A percentile compares a stretch with the other conserved stretches of the same genome.
Conservation (phyloP, 2,888 invertebrate genomes). For the Blera fallax region DNA sequence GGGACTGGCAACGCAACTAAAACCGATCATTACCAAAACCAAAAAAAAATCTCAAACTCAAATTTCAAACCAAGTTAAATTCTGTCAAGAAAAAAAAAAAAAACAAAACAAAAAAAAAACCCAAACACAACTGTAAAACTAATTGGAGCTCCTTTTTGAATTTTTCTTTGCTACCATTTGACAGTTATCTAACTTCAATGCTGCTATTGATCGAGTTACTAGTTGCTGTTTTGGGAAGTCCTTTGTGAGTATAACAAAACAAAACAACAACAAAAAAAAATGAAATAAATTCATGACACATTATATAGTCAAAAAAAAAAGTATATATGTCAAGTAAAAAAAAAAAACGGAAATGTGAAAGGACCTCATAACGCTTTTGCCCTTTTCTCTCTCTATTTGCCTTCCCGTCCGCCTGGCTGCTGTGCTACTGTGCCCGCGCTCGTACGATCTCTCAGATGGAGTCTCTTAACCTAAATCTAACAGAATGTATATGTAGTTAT, state of each 20-base stretch:
- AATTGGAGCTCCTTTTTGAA: constrained; percentile 72
- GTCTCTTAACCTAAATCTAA: constrained; percentile 43
- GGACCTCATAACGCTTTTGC: constrained; percentile 61
- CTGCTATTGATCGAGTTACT: constrained; percentile 73
- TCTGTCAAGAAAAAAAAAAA: constrained; percentile 51
- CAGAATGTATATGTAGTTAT: constrained; percentile 47
- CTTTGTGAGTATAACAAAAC: constrained; percentile 79
- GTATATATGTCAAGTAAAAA: constrained; percentile 58
- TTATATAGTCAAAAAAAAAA: constrained; percentile 34
- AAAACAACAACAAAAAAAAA: constrained; percentile 40
- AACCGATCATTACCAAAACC: constrained; percentile 68
- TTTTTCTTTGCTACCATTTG: constrained; percentile 73
- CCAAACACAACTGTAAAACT: constrained; percentile 59
- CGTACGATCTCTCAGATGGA: constrained; percentile 51
- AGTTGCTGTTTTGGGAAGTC: constrained; percentile 80
- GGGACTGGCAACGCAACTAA: constrained; percentile 73
- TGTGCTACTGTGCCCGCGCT: constrained; percentile 43
- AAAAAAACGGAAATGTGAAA: constrained; percentile 51
- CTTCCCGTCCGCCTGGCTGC: constrained; percentile 40
- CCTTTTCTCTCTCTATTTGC: constrained; percentile 41
- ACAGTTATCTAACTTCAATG: constrained; percentile 73
- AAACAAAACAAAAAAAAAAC: constrained; percentile 20
- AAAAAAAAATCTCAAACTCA: constrained; percentile 1
- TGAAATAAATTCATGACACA: constrained; percentile 49
- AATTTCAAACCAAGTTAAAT: constrained; percentile 47